Evolutionary conservation across 2,888 invertebrate genomes (phyloP).

Genomic region (Sarcophaga caerulescens): DNA sequence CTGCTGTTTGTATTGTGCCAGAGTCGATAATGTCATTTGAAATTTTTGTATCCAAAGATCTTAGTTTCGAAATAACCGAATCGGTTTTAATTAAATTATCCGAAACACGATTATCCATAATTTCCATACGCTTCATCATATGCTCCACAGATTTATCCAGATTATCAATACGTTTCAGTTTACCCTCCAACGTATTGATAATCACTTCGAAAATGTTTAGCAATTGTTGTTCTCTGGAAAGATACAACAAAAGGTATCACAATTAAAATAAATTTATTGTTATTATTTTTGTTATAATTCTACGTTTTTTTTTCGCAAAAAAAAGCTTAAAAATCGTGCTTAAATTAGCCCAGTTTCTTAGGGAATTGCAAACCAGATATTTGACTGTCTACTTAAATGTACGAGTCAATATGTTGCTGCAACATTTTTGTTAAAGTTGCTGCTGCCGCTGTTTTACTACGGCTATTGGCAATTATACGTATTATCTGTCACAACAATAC

Average conservation of each 20-base stretch:
- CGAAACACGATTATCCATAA: conserved; percentile 89
- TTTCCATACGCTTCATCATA: conserved; percentile 91
- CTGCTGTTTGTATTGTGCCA: conserved; percentile 71
- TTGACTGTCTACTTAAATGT: not conserved
- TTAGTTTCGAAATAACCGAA: conserved; percentile 89
- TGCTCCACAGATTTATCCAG: conserved; percentile 93
- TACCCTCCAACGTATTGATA: conserved; percentile 92
- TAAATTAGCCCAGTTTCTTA: conserved; percentile 59
- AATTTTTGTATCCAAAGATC: conserved; percentile 88
- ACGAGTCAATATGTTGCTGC: conserved; percentile 37
- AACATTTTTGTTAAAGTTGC: conserved; percentile 18
- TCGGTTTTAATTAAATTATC: conserved; percentile 93
- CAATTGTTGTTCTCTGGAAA: conserved; percentile 90
- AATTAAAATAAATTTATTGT: not conserved
- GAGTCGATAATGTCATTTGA: conserved; percentile 83
- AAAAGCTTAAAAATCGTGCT: conserved; percentile 50
- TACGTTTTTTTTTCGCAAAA: not conserved
- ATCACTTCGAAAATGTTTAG: conserved; percentile 95
- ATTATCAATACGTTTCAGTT: conserved; percentile 93
- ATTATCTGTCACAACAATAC: conserved; percentile 58
- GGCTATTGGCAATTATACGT: conserved; percentile 41
- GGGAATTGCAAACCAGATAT: conserved; percentile 34
- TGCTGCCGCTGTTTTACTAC: not conserved
- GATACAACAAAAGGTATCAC: not conserved
- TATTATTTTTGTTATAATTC: not conserved